These are phyloP conservation scores for Panopea generosa DNA, from an alignment of 2,888 invertebrate species.

Conservation along the genomic window DNA sequence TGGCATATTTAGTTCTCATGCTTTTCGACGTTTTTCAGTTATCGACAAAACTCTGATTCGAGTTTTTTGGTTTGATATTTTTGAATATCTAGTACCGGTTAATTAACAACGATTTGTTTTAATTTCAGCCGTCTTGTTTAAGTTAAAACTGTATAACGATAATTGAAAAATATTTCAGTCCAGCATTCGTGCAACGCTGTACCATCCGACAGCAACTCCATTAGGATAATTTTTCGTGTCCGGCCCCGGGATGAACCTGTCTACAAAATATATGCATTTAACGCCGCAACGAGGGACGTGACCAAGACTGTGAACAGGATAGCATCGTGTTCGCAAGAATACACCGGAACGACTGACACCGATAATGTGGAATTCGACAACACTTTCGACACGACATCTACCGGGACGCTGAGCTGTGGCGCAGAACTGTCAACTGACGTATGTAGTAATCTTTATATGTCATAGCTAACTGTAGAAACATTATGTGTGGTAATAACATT, in stretches of 20 bases:
- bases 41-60: no score
- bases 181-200: slow-evolving; percentile 19
- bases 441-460: no score
- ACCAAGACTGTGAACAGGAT: slow-evolving; percentile 17
- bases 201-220: slow-evolving; percentile 10
- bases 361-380: slow-evolving; percentile 25
- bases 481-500: no score
- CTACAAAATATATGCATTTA: slow-evolving; percentile 38
- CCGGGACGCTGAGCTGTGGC: slow-evolving; percentile 29
- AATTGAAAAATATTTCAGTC: slow-evolving; percentile 17
- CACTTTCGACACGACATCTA: slow-evolving; percentile 20
- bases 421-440: slow-evolving; percentile 24
- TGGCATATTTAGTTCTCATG: no score
- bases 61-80: no score
- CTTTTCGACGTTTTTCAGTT: no score
- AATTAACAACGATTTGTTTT: no score
- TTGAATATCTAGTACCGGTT: no score
- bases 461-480: no score
- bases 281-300: slow-evolving; percentile 32
- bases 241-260: slow-evolving; percentile 21
- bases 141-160: no score
- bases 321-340: slow-evolving; percentile 26
- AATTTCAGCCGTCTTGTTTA: no score
- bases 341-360: not conserved
- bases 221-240: slow-evolving; percentile 28